Evolutionary conservation across 35 echinoderm and acorn worm genomes (phyloP), one percentile per base, ranked within the genome.

Genomic region (Ophioderma brevispina): DNA sequence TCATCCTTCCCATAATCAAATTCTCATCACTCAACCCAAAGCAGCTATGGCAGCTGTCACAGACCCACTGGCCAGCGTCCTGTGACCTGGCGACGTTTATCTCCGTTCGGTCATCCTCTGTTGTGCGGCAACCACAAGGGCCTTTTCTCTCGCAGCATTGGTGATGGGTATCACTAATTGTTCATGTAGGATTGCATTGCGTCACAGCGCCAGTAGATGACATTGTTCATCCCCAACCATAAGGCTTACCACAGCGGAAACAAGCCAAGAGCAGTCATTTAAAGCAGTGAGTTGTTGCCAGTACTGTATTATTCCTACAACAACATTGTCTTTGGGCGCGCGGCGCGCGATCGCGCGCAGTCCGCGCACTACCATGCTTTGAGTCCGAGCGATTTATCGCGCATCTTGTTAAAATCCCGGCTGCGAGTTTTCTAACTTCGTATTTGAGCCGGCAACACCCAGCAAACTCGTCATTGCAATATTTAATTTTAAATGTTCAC

Each of bases 121-220:
- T 77, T 98, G 96, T 10, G 96, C 96, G 11, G 96, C 96, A 32
- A 98, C 86, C 40, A 95, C 92, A 23, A 98, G 52, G 0, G 96
- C 96, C 43, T 91, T 94, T 87, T 98, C 96, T 84, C 89, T 76
- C 35, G 96, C 93, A 1, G 88, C 41, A 87, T 98, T 98, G 38
- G 96, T 94, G 39, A 87, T 88, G 0, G 96, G 96, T 30, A 98
- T 88, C 32, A 89, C 77, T 11, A 98, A 82, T 38, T 98, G 82
- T 40, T 98, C 96, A 14, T 94, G 85, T 10, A 98, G 84, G 39
- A 91, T 76, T 17, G 90, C 49, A 64, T 98, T 98, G 80, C 92
- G 1, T 98, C 96, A 82, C 96, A 98, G 76, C 90, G 90, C 96
- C 96, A 98, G 86, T 98, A 95, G 87, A 98, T 98, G 83, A 98